Base-by-base conservation (phyloP, 2,888 invertebrate genomes). In the Linhomoeus sp. region DNA sequence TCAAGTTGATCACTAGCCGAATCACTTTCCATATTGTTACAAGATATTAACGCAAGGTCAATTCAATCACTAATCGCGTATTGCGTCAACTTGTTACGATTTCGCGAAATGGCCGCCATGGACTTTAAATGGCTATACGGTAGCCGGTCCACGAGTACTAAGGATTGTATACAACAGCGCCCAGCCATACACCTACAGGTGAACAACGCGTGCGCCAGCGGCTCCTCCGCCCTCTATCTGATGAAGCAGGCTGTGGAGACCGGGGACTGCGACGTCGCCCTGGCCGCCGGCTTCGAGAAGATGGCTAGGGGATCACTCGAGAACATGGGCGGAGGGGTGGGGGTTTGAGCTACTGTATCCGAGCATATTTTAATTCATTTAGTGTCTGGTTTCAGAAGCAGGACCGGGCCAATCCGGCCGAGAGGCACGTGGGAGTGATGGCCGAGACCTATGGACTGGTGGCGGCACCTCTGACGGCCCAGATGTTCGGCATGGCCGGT, bases 121-220 rank as follows among this genome's bases (percentile, higher is more conserved):
- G n/a, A n/a, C n/a, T n/a, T n/a, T n/a, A n/a, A n/a, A n/a, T n/a
- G n/a, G n/a, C n/a, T n/a, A n/a, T n/a, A n/a, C n/a, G n/a, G n/a
- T n/a, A n/a, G n/a, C n/a, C n/a, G n/a, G n/a, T n/a, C n/a, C n/a
- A n/a, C n/a, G n/a, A n/a, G n/a, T n/a, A n/a, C n/a, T n/a, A n/a
- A n/a, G n/a, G n/a, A n/a, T n/a, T n/a, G n/a, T n/a, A n/a, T n/a
- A n/a, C n/a, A n/a, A n/a, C n/a, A n/a, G n/a, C n/a, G n/a, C n/a
- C n/a, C n/a, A n/a, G n/a, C n/a, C n/a, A n/a, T n/a, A n/a, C n/a
- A n/a, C n/a, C n/a, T n/a, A n/a, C 47, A 70, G 70, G 67, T 94
- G 17, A 94, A 97, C 70, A 97, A 97, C 66, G 92, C 92, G 63
- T 97, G 97, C 65, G 81, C 94, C 0, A 92, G 92, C 1, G 97